phyloP scores from a whole-genome alignment of 2,888 invertebrate genomes.

The Prenolepis imparis region DNA sequence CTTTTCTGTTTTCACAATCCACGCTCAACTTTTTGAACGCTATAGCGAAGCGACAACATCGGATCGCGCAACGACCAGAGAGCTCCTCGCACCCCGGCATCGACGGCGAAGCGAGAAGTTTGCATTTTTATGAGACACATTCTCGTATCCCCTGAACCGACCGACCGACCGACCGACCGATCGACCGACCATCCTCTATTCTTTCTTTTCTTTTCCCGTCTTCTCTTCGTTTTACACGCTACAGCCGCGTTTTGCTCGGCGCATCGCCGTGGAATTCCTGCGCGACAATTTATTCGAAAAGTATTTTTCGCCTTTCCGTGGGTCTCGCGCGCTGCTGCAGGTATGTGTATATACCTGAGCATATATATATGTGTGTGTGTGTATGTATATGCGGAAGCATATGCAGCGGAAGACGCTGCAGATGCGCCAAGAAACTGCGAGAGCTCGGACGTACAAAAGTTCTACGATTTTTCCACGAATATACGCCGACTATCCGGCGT shows the following conservation, averaged over 20 bases:
- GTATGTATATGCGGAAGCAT: slow-evolving; percentile 42
- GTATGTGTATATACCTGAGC: not conserved
- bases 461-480: slow-evolving; percentile 45
- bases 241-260: slow-evolving; percentile 72
- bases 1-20: slow-evolving; percentile 50
- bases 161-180: slow-evolving; percentile 18
- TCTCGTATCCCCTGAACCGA: slow-evolving; percentile 12
- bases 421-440: slow-evolving; percentile 72
- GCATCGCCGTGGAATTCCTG: slow-evolving; percentile 79
- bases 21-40: slow-evolving; percentile 67
- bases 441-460: slow-evolving; percentile 53
- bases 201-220: slow-evolving; percentile 31
- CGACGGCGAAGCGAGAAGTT: slow-evolving; percentile 76
- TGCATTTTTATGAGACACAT: slow-evolving; percentile 81
- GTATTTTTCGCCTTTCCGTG: slow-evolving; percentile 76
- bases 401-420: slow-evolving; percentile 47
- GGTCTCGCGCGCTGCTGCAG: not conserved
- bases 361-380: not conserved
- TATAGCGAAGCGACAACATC: slow-evolving; percentile 67
- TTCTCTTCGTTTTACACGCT: slow-evolving; percentile 51
- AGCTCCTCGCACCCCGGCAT: slow-evolving; percentile 63
- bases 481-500: slow-evolving; percentile 13
- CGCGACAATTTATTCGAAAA: slow-evolving; percentile 83
- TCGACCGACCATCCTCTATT: slow-evolving; percentile 3
- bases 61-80: slow-evolving; percentile 58